Conservation (phyloP, 2,888 invertebrate genomes). For the Leptinotarsa peninsularis region DNA sequence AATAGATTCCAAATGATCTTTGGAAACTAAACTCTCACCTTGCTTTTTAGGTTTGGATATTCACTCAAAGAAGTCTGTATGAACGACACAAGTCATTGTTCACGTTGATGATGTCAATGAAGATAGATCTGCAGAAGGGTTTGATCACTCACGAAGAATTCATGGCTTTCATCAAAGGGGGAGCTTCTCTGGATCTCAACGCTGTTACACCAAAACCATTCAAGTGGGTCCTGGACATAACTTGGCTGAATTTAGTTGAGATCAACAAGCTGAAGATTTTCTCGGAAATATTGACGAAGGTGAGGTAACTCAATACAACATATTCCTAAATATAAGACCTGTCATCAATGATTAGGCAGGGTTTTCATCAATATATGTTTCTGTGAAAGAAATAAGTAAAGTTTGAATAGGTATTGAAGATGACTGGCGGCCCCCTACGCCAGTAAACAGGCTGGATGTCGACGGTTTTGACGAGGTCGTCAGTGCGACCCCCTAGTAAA, state of each 20-base stretch:
- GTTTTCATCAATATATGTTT: neutral
- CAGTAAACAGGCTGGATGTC: too few relatives aligned
- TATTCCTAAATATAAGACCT: neutral
- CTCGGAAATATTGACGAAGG: conserved; percentile 81
- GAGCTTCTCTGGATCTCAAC: conserved; percentile 92
- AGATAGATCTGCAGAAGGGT: conserved; percentile 89
- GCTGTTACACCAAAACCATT: conserved; percentile 94
- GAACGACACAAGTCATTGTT: conserved; percentile 94
- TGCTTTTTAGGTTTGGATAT: conserved; percentile 79
- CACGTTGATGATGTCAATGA: conserved; percentile 93
- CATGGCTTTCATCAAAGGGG: conserved; percentile 95
- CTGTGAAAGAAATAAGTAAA: too few relatives aligned
- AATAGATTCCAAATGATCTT: neutral
- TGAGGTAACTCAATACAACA: conserved; percentile 54
- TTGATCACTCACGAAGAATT: conserved; percentile 91
- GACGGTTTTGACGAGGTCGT: too few relatives aligned
- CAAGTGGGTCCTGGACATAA: conserved; percentile 94
- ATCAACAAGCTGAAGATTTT: conserved; percentile 88
- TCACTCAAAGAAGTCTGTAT: conserved; percentile 91
- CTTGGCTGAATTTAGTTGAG: conserved; percentile 95
- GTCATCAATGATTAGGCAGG: neutral
- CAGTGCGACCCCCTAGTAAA: too few relatives aligned
- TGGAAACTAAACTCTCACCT: neutral
- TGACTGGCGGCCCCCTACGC: too few relatives aligned
- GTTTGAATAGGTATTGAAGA: too few relatives aligned